A percentile compares a stretch with the other conserved stretches of the same genome.
phyloP scores from a whole-genome alignment of 2,888 invertebrate genomes.

The Hipparchia semele region DNA sequence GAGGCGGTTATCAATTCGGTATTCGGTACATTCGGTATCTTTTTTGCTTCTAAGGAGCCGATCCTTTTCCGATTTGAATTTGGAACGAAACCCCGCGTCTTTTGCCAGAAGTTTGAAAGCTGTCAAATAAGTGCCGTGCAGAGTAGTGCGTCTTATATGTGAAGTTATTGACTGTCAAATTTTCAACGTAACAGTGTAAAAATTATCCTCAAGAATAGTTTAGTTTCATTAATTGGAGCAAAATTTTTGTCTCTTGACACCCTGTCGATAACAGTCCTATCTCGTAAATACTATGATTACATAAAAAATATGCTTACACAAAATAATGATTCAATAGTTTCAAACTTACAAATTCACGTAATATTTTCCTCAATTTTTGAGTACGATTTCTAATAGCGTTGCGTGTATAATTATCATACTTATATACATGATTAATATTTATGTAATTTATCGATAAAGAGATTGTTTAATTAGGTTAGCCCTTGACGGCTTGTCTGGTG shows the following conservation, averaged over 20 bases:
- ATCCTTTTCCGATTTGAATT: conserved; percentile 10
- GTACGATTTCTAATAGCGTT: conserved; percentile 23
- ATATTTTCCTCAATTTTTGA: too few relatives aligned
- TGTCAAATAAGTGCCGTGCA: neutral
- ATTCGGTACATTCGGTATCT: too few relatives aligned
- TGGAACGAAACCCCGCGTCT: neutral
- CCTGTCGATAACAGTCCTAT: neutral
- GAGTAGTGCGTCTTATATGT: neutral
- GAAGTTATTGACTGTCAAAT: conserved; percentile 1
- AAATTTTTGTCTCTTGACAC: neutral
- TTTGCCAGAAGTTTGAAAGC: conserved; percentile 2
- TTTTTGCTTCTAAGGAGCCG: conserved; percentile 7
- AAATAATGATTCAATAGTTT: neutral
- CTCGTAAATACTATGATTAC: too few relatives aligned
- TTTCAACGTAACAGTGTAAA: neutral
- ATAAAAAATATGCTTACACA: neutral
- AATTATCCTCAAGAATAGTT: neutral
- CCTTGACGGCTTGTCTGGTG: too few relatives aligned
- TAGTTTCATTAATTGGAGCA: neutral
- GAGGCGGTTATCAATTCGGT: too few relatives aligned
- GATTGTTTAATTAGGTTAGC: neutral
- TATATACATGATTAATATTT: too few relatives aligned
- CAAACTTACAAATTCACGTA: neutral
- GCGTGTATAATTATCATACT: conserved; percentile 10
- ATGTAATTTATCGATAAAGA: conserved; percentile 22